Evolutionary conservation across 2,888 invertebrate species (phyloP).

Genomic region (Leptothorax acervorum): DNA sequence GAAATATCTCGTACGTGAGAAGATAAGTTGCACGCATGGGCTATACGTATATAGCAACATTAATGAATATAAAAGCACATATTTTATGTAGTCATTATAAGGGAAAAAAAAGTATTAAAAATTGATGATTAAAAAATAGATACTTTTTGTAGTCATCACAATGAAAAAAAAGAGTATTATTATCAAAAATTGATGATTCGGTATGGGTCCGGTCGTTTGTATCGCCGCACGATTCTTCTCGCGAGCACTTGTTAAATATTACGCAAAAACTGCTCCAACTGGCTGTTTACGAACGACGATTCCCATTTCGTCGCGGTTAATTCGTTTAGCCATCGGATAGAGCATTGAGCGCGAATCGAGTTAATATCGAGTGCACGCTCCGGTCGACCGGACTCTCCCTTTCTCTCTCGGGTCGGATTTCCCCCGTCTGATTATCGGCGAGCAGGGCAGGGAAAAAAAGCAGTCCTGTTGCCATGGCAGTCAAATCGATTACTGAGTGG

Average conservation of each 20-base stretch:
- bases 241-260: slow-evolving; percentile 28
- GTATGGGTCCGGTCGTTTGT: neutral
- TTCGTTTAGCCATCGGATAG: slow-evolving; percentile 71
- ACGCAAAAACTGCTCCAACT: slow-evolving; percentile 39
- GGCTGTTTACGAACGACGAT: slow-evolving; percentile 63
- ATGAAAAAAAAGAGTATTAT: neutral
- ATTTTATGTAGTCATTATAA: neutral
- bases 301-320: slow-evolving; percentile 69
- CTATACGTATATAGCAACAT: neutral
- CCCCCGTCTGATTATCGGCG: slow-evolving; percentile 58
- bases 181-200: neutral
- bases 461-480: slow-evolving; percentile 73
- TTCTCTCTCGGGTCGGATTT: slow-evolving; percentile 49
- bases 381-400: slow-evolving; percentile 49
- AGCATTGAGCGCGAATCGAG: slow-evolving; percentile 71
- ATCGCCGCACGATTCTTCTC: neutral
- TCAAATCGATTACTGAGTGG: slow-evolving; percentile 76
- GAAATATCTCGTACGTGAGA: neutral
- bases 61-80: neutral
- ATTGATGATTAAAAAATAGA: neutral
- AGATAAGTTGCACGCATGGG: neutral
- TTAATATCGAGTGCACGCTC: slow-evolving; percentile 73
- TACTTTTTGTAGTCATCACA: neutral
- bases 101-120: neutral
- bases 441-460: slow-evolving; percentile 48